Percentiles rank a stretch among this genome's conserved stretches.
phyloP scores from a whole-genome alignment of 2,888 invertebrate genomes.

The Drosophila subsilvestris region DNA sequence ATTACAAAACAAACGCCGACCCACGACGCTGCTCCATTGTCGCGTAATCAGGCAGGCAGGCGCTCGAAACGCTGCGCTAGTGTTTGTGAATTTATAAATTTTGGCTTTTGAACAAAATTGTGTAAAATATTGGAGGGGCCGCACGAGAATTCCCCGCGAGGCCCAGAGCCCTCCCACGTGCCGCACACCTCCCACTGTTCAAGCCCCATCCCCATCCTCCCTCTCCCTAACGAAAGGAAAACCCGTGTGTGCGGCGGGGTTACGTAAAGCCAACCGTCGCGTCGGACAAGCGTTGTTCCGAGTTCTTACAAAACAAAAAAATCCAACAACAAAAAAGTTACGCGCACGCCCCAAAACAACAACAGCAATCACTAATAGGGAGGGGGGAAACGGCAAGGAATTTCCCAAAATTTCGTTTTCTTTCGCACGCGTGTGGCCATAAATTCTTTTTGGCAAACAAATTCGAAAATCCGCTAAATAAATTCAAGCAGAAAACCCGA shows the following conservation, averaged over 20 bases:
- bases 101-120: constrained; percentile 4
- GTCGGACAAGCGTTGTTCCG: constrained; percentile 47
- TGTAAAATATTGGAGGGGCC: constrained; percentile 7
- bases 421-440: constrained; percentile 74
- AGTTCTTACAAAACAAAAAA: constrained; percentile 74
- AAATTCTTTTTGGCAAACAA: constrained; percentile 65
- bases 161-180: constrained; percentile 12
- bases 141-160: background rate
- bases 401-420: constrained; percentile 53
- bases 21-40: constrained; percentile 5
- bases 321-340: constrained; percentile 47
- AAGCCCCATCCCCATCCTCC: background rate
- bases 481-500: constrained; percentile 14
- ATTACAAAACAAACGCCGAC: constrained; percentile 68
- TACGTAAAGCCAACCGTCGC: constrained; percentile 68
- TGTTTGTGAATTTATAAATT: constrained; percentile 3
- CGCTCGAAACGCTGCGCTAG: background rate
- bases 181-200: constrained; percentile 25
- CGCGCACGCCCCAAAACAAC: constrained; percentile 60
- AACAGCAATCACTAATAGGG: constrained; percentile 6
- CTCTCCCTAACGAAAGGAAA: constrained; percentile 22
- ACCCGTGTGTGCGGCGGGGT: constrained; percentile 65
- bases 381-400: constrained; percentile 43
- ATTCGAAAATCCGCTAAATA: constrained; percentile 13
- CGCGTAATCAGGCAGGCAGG: constrained; percentile 33